Evolutionary conservation across 2,797 vertebrate species (phyloP).

Genomic region (Hirundo rustica): DNA sequence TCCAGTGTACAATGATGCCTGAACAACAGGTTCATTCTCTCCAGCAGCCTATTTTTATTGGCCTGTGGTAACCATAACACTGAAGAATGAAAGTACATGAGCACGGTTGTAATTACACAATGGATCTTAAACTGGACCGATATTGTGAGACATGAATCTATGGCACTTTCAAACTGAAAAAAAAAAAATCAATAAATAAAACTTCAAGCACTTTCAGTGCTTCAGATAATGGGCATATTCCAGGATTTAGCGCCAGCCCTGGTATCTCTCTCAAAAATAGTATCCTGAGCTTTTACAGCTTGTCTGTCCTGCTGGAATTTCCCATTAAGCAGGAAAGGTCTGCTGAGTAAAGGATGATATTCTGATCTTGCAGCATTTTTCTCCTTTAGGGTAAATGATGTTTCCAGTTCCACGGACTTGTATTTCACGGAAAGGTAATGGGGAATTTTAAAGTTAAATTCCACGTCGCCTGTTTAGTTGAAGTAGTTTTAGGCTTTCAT

Average conservation of each 20-base stretch:
- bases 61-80: neutral
- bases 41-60: neutral
- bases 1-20: neutral
- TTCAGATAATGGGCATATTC: conserved; percentile 22
- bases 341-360: neutral
- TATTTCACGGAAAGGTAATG: neutral
- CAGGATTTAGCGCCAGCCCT: conserved; percentile 25
- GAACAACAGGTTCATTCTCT: neutral
- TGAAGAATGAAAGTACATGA: neutral
- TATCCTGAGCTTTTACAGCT: conserved; percentile 13
- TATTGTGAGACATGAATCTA: conserved; percentile 31
- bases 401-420: neutral
- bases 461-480: neutral
- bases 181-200: conserved; percentile 59
- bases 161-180: conserved; percentile 29
- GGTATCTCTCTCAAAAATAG: neutral
- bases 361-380: neutral
- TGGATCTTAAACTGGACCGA: conserved; percentile 27
- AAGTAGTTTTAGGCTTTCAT: neutral
- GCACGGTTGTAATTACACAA: conserved; percentile 22
- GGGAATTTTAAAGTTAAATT: neutral
- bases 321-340: conserved; percentile 2
- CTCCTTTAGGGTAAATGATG: neutral
- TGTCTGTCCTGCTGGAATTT: neutral
- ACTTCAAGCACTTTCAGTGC: neutral